A percentile compares a stretch with the other conserved stretches of the same genome.
These are phyloP conservation scores for Enteromius mattozi DNA, from an alignment of 2,797 vertebrate genomes.

Conservation along the genomic window DNA sequence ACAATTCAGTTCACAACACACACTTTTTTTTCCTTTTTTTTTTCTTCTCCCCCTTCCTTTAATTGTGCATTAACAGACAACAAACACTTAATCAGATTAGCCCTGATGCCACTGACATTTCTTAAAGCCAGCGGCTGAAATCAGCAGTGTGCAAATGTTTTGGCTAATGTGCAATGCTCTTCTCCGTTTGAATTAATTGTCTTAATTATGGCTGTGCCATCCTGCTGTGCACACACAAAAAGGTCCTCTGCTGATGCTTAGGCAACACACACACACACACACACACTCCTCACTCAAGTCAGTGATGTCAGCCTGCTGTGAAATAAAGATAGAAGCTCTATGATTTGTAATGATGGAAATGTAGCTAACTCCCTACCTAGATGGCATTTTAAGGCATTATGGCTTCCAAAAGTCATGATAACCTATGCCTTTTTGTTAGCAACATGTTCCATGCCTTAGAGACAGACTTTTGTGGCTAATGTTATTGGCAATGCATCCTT, in stretches of 20 bases:
- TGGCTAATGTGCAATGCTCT: constrained; percentile 60
- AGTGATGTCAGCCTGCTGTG: constrained; percentile 3
- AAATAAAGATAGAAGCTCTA: not conserved
- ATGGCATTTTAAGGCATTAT: not conserved
- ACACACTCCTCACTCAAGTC: not conserved
- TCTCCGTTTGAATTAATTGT: constrained; percentile 67
- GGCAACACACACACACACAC: constrained; percentile 1
- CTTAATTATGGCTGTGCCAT: constrained; percentile 65
- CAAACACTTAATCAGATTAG: constrained; percentile 65
- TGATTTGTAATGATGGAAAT: not conserved
- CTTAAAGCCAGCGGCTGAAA: constrained; percentile 59
- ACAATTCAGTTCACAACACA: not conserved
- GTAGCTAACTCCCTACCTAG: not conserved
- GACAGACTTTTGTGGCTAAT: not conserved
- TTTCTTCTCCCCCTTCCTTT: constrained; percentile 3
- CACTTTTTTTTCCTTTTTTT: not conserved
- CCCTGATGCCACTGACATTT: constrained; percentile 58
- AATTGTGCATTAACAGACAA: constrained; percentile 58
- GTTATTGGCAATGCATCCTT: not conserved
- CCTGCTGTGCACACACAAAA: constrained; percentile 60
- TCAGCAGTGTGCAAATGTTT: constrained; percentile 60
- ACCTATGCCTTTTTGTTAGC: not conserved
- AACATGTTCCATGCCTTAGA: not conserved
- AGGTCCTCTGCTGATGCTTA: constrained; percentile 38
- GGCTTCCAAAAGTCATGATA: not conserved